A percentile compares a stretch with the other conserved stretches of the same genome.
phyloP scores from a whole-genome alignment of 2,888 invertebrate species.

The Papilio gigon region DNA sequence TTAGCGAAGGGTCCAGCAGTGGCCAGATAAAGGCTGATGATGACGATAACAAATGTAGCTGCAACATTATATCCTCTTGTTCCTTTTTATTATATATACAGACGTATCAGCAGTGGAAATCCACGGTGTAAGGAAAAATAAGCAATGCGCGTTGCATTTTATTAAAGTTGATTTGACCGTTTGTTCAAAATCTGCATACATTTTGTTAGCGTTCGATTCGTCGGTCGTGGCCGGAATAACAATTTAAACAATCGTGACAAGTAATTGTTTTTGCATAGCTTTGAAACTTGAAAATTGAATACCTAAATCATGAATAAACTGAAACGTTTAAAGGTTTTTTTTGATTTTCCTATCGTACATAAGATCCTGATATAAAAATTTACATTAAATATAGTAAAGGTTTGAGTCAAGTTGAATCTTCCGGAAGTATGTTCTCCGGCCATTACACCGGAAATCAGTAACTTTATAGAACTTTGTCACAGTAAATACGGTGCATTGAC shows the following conservation, averaged over 20 bases:
- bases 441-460: constrained; percentile 12
- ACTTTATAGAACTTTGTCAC: background rate
- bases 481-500: background rate
- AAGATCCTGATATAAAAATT: background rate
- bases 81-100: too few relatives aligned
- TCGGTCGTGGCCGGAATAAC: constrained; percentile 25
- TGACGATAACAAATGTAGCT: too few relatives aligned
- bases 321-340: background rate
- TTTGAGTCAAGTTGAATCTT: background rate
- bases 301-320: constrained; percentile 1
- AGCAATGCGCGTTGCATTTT: constrained; percentile 20
- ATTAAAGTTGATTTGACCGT: constrained; percentile 35
- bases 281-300: constrained; percentile 1
- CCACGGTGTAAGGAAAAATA: constrained; percentile 4
- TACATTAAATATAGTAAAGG: too few relatives aligned
- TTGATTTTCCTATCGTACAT: background rate
- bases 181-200: constrained; percentile 40
- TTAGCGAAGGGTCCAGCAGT: too few relatives aligned
- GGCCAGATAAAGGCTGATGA: too few relatives aligned
- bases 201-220: constrained; percentile 30
- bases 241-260: constrained; percentile 16
- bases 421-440: background rate
- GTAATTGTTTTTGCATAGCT: constrained; percentile 11
- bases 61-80: too few relatives aligned
- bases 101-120: background rate